A percentile compares a stretch with the other conserved stretches of the same genome.
Conservation (phyloP, 2,888 invertebrate genomes). For the Coremacera marginata region DNA sequence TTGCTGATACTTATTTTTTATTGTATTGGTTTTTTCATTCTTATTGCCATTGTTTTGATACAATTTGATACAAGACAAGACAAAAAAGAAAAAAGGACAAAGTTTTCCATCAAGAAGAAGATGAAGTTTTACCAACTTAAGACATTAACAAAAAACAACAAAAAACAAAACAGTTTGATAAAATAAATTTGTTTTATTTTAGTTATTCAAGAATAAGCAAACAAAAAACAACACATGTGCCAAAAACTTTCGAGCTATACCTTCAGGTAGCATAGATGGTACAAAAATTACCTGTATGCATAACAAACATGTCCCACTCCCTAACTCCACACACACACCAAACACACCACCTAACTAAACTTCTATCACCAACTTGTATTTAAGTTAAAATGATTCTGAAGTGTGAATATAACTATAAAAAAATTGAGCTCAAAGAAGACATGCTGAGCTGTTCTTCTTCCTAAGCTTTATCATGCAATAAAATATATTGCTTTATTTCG, state of each 20-base stretch:
- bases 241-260: slow-evolving; percentile 7
- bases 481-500: no score
- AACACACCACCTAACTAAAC: no score
- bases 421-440: no score
- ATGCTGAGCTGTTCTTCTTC: no score
- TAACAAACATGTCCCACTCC: neutral
- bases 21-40: neutral
- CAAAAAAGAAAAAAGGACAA: neutral
- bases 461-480: no score
- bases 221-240: neutral
- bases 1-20: slow-evolving; percentile 2
- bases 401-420: no score
- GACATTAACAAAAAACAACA: neutral
- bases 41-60: slow-evolving; percentile 2
- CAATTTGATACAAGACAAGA: neutral
- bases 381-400: no score
- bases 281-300: neutral
- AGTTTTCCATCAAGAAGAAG: neutral
- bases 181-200: slow-evolving; percentile 7
- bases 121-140: neutral
- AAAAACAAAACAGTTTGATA: neutral
- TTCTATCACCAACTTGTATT: no score
- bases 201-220: neutral
- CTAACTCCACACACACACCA: no score
- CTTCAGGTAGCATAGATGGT: neutral